Evolutionary conservation across 1,140 invertebrate genomes (phyloP).

Genomic region (Argopecten irradians): DNA sequence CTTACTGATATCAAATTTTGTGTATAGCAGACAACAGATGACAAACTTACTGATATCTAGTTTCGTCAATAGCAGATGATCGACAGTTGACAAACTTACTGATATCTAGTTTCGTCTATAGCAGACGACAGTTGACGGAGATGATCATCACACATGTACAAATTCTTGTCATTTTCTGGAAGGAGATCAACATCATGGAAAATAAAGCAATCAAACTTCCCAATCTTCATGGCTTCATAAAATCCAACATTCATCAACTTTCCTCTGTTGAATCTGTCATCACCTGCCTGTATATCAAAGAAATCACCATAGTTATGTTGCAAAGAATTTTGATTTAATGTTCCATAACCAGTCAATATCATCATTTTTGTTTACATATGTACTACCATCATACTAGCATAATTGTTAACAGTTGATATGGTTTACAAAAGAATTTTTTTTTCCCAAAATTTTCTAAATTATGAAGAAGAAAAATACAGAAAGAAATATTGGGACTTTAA

Average conservation of each 20-base stretch:
- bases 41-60: too few species aligned
- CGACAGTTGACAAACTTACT: too few species aligned
- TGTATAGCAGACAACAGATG: too few species aligned
- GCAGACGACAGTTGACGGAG: conserved; percentile 71
- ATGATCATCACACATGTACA: conserved; percentile 73
- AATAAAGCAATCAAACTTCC: conserved; percentile 73
- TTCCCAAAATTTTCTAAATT: not conserved
- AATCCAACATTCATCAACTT: conserved; percentile 75
- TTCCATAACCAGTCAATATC: not conserved
- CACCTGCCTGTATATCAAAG: conserved; percentile 60
- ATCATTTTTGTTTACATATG: too few species aligned
- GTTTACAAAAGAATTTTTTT: too few species aligned
- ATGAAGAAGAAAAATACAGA: conserved; percentile 82
- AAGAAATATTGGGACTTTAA: too few species aligned
- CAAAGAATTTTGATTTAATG: not conserved
- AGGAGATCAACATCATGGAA: conserved; percentile 76
- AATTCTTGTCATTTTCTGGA: conserved; percentile 72
- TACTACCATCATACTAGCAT: not conserved
- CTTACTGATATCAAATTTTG: too few species aligned
- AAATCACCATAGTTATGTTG: not conserved
- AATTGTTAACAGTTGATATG: not conserved
- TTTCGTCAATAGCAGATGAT: too few species aligned
- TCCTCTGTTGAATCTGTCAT: conserved; percentile 72
- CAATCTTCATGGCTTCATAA: conserved; percentile 67
- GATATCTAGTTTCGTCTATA: conserved; percentile 75